phyloP scores from a whole-genome alignment of 2,113 vertebrate genomes.

The Chlorodrepanis virens region DNA sequence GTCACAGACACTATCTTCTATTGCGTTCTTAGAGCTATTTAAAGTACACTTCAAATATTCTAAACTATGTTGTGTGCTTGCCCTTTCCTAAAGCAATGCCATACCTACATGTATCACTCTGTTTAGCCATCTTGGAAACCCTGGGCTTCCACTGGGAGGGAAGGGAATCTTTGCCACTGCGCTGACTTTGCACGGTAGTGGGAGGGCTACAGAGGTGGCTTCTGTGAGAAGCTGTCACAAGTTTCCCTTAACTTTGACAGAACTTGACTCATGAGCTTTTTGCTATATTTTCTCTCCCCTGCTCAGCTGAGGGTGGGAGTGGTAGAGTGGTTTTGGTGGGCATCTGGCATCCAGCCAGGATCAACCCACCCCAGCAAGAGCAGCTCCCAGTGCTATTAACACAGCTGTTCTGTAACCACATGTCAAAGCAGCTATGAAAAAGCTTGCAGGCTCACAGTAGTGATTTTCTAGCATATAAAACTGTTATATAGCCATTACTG shows the following conservation, averaged over 20 bases:
- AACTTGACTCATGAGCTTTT: neutral
- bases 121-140: neutral
- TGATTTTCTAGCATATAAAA: neutral
- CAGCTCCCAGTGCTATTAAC: neutral
- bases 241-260: neutral
- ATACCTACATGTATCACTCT: accelerated
- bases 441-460: neutral
- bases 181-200: neutral
- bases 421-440: neutral
- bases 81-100: neutral
- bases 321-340: neutral
- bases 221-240: neutral
- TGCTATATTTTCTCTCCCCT: neutral
- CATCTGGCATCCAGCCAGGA: neutral
- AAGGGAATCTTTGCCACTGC: neutral
- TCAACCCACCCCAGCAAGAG: neutral
- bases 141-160: neutral
- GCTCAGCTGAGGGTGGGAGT: neutral
- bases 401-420: neutral
- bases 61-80: neutral
- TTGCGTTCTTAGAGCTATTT: neutral
- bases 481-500: neutral
- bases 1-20: neutral
- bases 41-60: neutral
- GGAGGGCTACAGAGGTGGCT: neutral